Percentiles rank a stretch among this genome's conserved stretches.
phyloP scores from a whole-genome alignment of 1,140 invertebrate genomes.

The Orchestia grillus region DNA sequence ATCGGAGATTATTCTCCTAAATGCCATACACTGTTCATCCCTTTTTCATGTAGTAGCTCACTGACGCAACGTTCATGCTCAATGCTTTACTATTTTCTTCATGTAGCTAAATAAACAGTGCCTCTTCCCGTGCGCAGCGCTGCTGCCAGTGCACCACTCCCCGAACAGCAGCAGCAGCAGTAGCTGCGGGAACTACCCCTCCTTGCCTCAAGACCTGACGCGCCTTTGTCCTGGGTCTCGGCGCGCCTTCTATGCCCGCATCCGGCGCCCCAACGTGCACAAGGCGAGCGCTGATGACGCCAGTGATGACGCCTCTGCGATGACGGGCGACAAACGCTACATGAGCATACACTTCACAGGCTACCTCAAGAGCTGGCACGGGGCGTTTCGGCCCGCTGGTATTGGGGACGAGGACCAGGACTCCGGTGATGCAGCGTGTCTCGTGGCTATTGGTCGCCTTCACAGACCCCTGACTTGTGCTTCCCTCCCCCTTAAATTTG shows the following conservation, averaged over 20 bases:
- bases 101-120: neutral
- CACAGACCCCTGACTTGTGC: slow-evolving; percentile 63
- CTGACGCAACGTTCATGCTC: neutral
- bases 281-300: slow-evolving; percentile 71
- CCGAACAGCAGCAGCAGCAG: slow-evolving; percentile 49
- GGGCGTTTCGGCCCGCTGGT: slow-evolving; percentile 81
- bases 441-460: slow-evolving; percentile 73
- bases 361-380: slow-evolving; percentile 92
- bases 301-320: neutral
- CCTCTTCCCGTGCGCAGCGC: neutral
- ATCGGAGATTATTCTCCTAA: too few relatives aligned
- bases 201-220: slow-evolving; percentile 5
- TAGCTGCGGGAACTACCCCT: slow-evolving; percentile 8
- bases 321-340: slow-evolving; percentile 80
- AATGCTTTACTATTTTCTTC: neutral
- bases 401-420: slow-evolving; percentile 80
- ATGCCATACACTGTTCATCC: too few relatives aligned
- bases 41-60: neutral
- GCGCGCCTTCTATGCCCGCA: slow-evolving; percentile 92
- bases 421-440: slow-evolving; percentile 84
- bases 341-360: slow-evolving; percentile 89
- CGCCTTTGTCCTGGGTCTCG: slow-evolving; percentile 87
- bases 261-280: slow-evolving; percentile 77
- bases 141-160: slow-evolving; percentile 31
- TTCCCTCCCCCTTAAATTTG: slow-evolving; percentile 68